phyloP scores from a whole-genome alignment of 1,140 invertebrate species.

The Psix sp. region DNA sequence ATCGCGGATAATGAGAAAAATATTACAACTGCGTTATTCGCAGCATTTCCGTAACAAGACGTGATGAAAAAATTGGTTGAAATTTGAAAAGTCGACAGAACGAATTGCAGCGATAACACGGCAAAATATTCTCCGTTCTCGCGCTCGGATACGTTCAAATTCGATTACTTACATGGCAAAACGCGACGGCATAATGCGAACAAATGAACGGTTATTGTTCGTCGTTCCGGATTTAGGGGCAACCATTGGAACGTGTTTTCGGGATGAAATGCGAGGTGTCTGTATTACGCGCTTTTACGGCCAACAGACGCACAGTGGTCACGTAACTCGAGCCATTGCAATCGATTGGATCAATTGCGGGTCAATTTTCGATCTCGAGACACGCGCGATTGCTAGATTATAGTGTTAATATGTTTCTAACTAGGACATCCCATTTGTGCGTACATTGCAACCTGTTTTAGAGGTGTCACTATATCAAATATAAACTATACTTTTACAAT shows the following conservation, averaged over 20 bases:
- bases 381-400: conserved; percentile 29
- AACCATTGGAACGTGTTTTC: conserved; percentile 30
- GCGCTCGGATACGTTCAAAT: conserved; percentile 21
- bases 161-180: conserved; percentile 26
- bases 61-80: background rate
- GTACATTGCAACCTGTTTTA: conserved; percentile 7
- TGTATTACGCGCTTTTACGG: conserved; percentile 34
- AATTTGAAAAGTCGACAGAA: background rate
- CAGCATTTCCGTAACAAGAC: too few species aligned
- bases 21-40: too few species aligned
- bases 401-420: conserved; percentile 33
- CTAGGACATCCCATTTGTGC: conserved; percentile 16
- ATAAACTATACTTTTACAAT: conserved; percentile 2
- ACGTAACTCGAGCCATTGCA: conserved; percentile 44
- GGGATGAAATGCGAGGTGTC: conserved; percentile 40
- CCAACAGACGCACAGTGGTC: conserved; percentile 37
- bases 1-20: too few species aligned
- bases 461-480: background rate
- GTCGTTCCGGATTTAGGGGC: conserved; percentile 30
- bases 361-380: conserved; percentile 39
- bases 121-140: conserved; percentile 3
- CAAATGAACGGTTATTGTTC: conserved; percentile 55
- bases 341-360: conserved; percentile 49
- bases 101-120: conserved; percentile 16
- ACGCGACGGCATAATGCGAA: conserved; percentile 33